phyloP scores from a whole-genome alignment of 2,113 vertebrate species.

The Marmota flaviventris region DNA sequence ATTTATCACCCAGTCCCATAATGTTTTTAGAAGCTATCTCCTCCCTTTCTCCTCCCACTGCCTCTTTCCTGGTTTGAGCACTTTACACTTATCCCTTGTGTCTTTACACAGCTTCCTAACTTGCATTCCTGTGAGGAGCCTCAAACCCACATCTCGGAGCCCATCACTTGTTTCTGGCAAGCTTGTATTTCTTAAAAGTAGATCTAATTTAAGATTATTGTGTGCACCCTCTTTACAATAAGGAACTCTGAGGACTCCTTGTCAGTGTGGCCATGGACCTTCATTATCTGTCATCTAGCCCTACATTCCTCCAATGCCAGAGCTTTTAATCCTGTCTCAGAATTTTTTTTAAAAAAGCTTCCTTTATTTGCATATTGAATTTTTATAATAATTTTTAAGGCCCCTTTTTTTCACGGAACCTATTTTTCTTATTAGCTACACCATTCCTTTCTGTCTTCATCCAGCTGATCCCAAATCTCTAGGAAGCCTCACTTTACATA shows the following conservation, averaged over 20 bases:
- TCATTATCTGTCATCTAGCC: not conserved
- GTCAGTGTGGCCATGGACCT: not conserved
- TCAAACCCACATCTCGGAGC: not conserved
- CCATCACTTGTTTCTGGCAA: not conserved
- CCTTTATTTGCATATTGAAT: not conserved
- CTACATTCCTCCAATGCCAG: not conserved
- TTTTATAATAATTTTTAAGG: not conserved
- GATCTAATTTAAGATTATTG: not conserved
- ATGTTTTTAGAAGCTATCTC: not conserved
- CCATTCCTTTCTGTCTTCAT: not conserved
- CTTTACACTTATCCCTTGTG: not conserved
- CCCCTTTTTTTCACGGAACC: not conserved
- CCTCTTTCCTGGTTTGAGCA: not conserved
- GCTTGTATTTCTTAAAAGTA: not conserved
- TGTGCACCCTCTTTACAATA: not conserved
- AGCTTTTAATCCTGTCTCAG: no score
- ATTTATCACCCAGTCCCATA: not conserved
- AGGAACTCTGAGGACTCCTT: no score
- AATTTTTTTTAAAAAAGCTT: not conserved
- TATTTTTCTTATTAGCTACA: not conserved
- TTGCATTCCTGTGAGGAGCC: not conserved
- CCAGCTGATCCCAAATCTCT: not conserved
- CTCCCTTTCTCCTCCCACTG: not conserved
- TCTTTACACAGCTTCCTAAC: not conserved
- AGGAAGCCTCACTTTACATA: not conserved